Conservation (phyloP, 2,113 vertebrate species). For the Sclerurus mexicanus region DNA sequence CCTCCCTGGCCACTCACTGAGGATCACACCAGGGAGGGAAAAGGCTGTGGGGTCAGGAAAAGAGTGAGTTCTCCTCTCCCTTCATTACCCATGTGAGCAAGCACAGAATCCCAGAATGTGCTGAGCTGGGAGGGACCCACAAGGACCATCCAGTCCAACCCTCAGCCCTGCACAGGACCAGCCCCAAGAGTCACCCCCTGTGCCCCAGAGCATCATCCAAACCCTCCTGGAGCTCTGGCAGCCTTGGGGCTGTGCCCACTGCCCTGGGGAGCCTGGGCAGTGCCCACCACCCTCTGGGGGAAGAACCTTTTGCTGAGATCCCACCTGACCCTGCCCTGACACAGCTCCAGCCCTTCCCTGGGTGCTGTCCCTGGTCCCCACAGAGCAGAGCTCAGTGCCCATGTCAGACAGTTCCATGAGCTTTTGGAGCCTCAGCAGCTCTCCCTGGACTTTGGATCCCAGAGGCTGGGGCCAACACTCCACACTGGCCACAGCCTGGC, state of each 20-base stretch:
- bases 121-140: background rate
- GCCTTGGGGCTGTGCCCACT: background rate
- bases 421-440: background rate
- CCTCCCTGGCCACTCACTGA: fast-evolving
- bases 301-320: background rate
- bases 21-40: background rate
- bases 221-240: background rate
- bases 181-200: no score
- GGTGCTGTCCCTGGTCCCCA: background rate
- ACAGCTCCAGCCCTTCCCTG: background rate
- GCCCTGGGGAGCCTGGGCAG: background rate
- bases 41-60: background rate
- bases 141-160: background rate
- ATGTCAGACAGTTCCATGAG: fast-evolving
- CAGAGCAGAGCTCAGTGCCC: background rate
- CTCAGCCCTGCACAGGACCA: no score
- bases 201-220: no score
- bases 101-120: background rate
- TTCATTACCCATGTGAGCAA: fast-evolving
- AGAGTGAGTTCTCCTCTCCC: background rate
- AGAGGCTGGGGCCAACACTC: background rate
- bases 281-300: background rate
- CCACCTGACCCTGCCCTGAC: background rate
- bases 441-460: background rate
- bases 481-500: fast-evolving